phyloP scores from a whole-genome alignment of 1,140 invertebrate genomes.

The Chironomus striatipennis region DNA sequence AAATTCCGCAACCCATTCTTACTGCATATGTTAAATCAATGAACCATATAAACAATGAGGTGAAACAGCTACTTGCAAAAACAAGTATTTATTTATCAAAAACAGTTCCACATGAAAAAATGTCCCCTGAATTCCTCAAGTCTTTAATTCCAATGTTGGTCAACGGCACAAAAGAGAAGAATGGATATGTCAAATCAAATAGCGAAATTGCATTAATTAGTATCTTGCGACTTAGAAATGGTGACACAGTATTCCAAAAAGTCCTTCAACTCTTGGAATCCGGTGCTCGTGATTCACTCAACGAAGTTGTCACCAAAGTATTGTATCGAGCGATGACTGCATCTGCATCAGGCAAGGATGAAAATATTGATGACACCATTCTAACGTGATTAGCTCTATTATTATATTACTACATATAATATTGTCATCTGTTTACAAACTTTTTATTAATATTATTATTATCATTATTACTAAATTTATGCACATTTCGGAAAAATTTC shows the following conservation, averaged over 20 bases:
- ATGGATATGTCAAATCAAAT: conserved; percentile 86
- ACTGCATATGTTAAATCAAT: conserved; percentile 77
- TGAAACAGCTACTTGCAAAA: conserved; percentile 84
- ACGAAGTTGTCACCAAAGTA: conserved; percentile 79
- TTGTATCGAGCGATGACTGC: conserved; percentile 57
- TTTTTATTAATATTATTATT: background rate
- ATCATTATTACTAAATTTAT: background rate
- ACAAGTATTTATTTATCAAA: conserved; percentile 65
- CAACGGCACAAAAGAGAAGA: conserved; percentile 97
- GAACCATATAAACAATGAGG: conserved; percentile 89
- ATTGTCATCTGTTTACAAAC: background rate
- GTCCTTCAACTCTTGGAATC: conserved; percentile 68
- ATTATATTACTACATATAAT: background rate
- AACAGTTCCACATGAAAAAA: conserved; percentile 47
- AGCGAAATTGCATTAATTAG: conserved; percentile 85
- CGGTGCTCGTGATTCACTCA: conserved; percentile 78
- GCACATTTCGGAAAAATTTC: background rate
- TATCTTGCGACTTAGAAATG: conserved; percentile 68
- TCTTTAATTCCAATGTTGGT: conserved; percentile 80
- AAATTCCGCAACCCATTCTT: conserved; percentile 59
- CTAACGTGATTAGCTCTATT: conserved; percentile 51
- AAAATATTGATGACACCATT: conserved; percentile 86
- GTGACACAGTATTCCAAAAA: conserved; percentile 65
- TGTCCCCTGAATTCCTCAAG: conserved; percentile 65
- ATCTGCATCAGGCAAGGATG: conserved; percentile 72